Evolutionary conservation across 2,113 vertebrate genomes (phyloP).

Genomic region (Trogon melanurus): DNA sequence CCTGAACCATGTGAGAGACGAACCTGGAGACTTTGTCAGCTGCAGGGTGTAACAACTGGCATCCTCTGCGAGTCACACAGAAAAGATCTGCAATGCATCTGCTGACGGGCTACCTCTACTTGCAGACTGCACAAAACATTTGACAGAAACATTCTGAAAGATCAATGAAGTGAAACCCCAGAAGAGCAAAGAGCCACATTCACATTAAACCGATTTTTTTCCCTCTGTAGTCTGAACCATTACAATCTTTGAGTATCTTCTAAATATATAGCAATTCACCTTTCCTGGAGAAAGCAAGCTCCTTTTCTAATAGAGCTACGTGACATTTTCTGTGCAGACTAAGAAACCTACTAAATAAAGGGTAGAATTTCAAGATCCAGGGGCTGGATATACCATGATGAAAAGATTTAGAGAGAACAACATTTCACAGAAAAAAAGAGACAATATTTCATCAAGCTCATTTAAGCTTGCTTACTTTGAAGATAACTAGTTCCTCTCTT

Average conservation of each 20-base stretch:
- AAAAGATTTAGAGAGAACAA: neutral
- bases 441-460: neutral
- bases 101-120: neutral
- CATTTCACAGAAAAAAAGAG: neutral
- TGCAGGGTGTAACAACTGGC: neutral
- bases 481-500: neutral
- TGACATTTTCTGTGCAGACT: neutral
- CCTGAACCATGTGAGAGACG: neutral
- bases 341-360: neutral
- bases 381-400: accelerated
- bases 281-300: neutral
- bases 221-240: neutral
- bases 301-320: neutral
- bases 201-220: neutral
- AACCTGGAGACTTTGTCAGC: neutral
- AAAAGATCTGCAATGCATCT: neutral
- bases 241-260: neutral
- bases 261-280: neutral
- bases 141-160: neutral
- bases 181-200: neutral
- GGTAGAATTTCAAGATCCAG: neutral
- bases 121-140: neutral
- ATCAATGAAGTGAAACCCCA: neutral
- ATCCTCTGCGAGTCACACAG: neutral
- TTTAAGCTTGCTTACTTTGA: neutral